Base-by-base conservation (phyloP, 2,797 vertebrate species). In the Gymnocypris eckloni region DNA sequence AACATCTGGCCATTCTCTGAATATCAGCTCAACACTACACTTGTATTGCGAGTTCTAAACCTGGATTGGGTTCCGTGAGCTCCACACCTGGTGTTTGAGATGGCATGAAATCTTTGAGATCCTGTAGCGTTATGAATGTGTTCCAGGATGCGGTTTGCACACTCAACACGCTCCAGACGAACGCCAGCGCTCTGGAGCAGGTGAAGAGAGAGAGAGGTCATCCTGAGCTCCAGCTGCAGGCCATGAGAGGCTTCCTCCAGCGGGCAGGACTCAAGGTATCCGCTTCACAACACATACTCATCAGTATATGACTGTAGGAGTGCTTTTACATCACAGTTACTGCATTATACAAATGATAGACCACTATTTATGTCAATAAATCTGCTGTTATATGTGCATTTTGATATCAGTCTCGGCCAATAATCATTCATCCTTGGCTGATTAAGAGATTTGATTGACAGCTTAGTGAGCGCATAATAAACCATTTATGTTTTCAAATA, bases 111-210 rank as follows among this genome's bases (percentile, higher is more conserved):
- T 71, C 22, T 41, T 52, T 54, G 15, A 54, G 67, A 54, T 50
- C 67, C 39, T 79, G 73, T 43, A 11, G 25, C 33, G 5, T 52
- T 56, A 56, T 67, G 10, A 39, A 79, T 28, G 64, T 85, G 0
- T 56, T 82, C 2, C 92, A 99, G 98, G 98, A 99, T 3, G 97
- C 97, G 0, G 90, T 99, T 25, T 97, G 95, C 82, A 97, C 95
- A 2, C 95, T 99, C 25, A 99, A 99, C 93, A 98, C 97, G 0
- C 93, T 99, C 4, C 98, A 99, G 94, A 98, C 97, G 85, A 99
- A 99, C 0, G 97, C 97, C 87, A 94, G 94, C 37, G 94, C 94
- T 77, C 93, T 99, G 94, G 96, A 97, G 81, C 96, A 98, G 93
- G 95, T 96, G 12, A 96, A 97, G 12, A 89, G 93, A 3, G 96